A percentile compares a stretch with the other conserved stretches of the same genome.
Evolutionary conservation across 1,140 invertebrate genomes (phyloP).

Genomic region (Metaphire vulgaris): DNA sequence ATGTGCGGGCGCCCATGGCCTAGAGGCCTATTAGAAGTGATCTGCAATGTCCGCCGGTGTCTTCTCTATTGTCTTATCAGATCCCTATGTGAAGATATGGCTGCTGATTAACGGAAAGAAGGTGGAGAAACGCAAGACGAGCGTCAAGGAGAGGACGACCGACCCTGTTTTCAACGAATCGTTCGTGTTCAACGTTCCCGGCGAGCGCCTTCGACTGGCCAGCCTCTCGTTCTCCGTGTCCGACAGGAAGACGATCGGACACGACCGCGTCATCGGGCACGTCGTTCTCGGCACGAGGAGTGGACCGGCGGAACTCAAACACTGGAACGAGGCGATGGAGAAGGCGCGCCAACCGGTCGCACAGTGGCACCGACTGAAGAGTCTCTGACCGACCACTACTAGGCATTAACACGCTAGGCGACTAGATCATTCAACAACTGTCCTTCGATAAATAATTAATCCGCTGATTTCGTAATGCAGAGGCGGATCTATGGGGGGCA

Average conservation of each 20-base stretch:
- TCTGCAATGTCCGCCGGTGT: too few species aligned
- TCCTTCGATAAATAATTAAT: too few species aligned
- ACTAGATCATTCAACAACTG: too few species aligned
- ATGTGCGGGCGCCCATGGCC: too few species aligned
- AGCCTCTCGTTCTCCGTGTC: conserved; percentile 3
- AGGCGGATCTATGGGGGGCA: too few species aligned
- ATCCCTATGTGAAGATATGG: conserved; percentile 60
- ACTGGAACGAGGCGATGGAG: conserved; percentile 18
- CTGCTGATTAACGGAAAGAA: conserved; percentile 55
- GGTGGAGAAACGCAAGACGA: conserved; percentile 59
- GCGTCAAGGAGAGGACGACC: conserved; percentile 55
- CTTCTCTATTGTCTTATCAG: too few species aligned
- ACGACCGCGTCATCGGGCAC: conserved; percentile 4
- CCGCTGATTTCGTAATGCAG: too few species aligned
- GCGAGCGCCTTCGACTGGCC: conserved; percentile 55
- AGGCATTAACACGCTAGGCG: too few species aligned
- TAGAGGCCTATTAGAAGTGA: too few species aligned
- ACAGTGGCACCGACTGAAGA: conserved; percentile 14
- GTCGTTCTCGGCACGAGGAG: conserved; percentile 4
- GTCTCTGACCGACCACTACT: too few species aligned
- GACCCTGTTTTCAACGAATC: conserved; percentile 61
- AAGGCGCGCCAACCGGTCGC: conserved; percentile 3
- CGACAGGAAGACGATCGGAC: conserved; percentile 9
- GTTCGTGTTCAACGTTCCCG: conserved; percentile 58
- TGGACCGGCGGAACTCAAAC: conserved; percentile 12